A percentile compares a stretch with the other conserved stretches of the same genome.
These are phyloP conservation scores for Parazoanthus darwini DNA, from an alignment of 92 coral and sea anemone species.

Conservation along the genomic window DNA sequence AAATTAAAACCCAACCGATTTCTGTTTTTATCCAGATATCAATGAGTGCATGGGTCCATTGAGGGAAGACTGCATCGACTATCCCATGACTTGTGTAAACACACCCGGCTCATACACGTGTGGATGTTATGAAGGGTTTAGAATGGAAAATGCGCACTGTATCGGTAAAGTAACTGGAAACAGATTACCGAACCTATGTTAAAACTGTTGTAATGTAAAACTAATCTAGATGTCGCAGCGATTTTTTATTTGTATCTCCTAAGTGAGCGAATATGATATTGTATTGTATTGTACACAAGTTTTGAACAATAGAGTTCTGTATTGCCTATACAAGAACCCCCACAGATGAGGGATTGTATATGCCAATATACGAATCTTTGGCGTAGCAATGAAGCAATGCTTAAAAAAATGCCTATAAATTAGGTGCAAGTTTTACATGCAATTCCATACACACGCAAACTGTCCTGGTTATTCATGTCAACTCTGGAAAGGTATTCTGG, in stretches of 20 bases:
- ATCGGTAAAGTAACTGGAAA: not conserved
- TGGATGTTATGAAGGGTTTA: slow-evolving; percentile 34
- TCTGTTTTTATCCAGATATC: not conserved
- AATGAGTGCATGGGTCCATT: slow-evolving; percentile 28
- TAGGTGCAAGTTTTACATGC: no score
- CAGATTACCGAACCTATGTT: not conserved
- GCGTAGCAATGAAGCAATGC: no score
- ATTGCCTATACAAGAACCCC: no score
- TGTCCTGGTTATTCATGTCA: no score
- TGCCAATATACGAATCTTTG: no score
- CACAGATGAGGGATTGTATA: no score
- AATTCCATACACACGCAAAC: no score
- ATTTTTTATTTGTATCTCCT: no score
- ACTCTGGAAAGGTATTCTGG: no score
- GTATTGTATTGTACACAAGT: not conserved
- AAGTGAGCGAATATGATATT: no score
- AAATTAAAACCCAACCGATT: no score
- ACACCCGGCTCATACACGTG: slow-evolving; percentile 33
- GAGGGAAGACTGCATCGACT: slow-evolving; percentile 13
- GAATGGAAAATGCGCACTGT: slow-evolving; percentile 11
- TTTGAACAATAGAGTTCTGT: not conserved
- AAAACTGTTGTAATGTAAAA: not conserved
- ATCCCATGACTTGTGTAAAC: slow-evolving; percentile 39
- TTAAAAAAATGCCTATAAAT: no score
- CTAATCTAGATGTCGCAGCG: not conserved